A percentile compares a stretch with the other conserved stretches of the same genome.
phyloP scores from a whole-genome alignment of 2,113 vertebrate genomes.

The Peromyscus leucopus region DNA sequence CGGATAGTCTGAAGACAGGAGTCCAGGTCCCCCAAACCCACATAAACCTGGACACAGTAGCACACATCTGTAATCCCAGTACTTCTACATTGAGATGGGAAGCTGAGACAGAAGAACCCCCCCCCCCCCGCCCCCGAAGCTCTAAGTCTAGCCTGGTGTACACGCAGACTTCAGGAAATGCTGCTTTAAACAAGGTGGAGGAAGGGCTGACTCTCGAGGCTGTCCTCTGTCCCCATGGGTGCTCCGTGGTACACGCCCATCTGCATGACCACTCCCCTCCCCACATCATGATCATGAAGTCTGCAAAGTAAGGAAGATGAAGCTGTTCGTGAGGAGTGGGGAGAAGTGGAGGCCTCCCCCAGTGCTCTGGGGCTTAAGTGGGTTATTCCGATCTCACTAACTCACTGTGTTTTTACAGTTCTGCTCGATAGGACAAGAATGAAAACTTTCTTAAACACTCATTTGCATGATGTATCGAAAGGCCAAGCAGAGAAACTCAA shows the following conservation, averaged over 20 bases:
- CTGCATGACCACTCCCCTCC: too few species aligned
- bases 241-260: too few species aligned
- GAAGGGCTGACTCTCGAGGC: background rate
- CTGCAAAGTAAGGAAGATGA: background rate
- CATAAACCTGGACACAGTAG: background rate
- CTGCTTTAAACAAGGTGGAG: background rate
- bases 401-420: fast-evolving
- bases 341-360: fast-evolving
- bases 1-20: background rate
- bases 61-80: background rate
- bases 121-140: too few species aligned
- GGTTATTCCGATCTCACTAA: background rate
- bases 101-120: too few species aligned
- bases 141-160: background rate
- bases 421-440: background rate
- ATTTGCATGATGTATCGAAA: background rate
- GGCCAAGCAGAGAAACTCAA: background rate
- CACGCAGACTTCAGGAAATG: background rate
- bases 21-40: background rate
- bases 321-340: background rate
- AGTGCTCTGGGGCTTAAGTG: too few species aligned
- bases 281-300: background rate
- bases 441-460: background rate
- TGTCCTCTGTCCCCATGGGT: background rate
- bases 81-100: background rate